Percentiles rank a stretch among this genome's conserved stretches.
Conservation (phyloP, 2,113 vertebrate species). For the Paramormyrops kingsleyae region DNA sequence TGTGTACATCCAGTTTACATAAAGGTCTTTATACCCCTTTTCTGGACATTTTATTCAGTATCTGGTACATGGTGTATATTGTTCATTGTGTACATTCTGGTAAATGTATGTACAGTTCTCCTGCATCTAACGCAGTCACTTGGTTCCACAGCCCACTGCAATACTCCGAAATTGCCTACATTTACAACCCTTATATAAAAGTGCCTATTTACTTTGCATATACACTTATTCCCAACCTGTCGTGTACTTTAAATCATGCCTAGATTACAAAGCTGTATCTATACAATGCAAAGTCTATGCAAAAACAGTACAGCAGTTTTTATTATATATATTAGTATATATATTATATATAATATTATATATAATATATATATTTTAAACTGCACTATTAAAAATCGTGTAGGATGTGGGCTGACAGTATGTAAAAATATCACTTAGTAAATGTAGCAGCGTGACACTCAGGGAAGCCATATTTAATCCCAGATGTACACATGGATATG, state of each 20-base stretch:
- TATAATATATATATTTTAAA: too few species aligned
- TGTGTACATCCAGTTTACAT: not conserved
- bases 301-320: not conserved
- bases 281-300: not conserved
- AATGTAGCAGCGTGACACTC: not conserved
- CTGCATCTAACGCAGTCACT: not conserved
- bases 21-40: not conserved
- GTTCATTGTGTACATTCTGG: not conserved
- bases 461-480: not conserved
- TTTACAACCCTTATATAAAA: not conserved
- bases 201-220: not conserved
- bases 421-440: not conserved
- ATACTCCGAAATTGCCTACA: not conserved
- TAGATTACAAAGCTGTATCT: not conserved
- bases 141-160: not conserved
- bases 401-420: too few species aligned
- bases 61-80: not conserved
- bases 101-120: not conserved
- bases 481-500: not conserved
- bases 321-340: too few species aligned
- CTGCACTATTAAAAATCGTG: too few species aligned
- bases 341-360: too few species aligned
- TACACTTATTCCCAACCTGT: not conserved
- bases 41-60: not conserved
- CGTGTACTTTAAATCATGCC: not conserved